These are phyloP conservation scores for Kradibia gibbosae DNA, from an alignment of 1,140 invertebrate species.

Conservation along the genomic window DNA sequence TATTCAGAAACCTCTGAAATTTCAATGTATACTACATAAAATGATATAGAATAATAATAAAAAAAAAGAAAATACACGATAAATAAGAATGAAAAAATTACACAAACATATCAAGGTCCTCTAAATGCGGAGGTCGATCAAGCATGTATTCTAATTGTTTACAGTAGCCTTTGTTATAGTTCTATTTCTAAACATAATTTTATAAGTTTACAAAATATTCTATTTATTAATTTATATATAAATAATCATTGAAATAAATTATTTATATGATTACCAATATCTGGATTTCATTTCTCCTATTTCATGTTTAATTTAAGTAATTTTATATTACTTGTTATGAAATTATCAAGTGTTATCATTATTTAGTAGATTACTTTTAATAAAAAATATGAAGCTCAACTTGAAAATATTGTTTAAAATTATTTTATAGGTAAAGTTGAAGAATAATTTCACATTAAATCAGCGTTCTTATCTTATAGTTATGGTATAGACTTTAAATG, in stretches of 20 bases:
- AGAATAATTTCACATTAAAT: no score
- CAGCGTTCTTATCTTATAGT: no score
- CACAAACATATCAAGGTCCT: slow-evolving; percentile 41
- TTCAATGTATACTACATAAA: slow-evolving; percentile 39
- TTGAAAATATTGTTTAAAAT: no score
- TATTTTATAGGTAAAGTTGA: no score
- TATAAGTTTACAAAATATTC: slow-evolving; percentile 32
- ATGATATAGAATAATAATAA: not conserved
- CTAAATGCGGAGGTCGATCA: slow-evolving; percentile 14
- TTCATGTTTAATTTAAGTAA: not conserved
- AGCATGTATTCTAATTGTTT: slow-evolving; percentile 43
- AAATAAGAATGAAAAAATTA: slow-evolving; percentile 12
- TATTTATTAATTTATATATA: slow-evolving; percentile 50
- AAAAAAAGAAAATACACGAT: not conserved
- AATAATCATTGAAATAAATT: slow-evolving; percentile 47
- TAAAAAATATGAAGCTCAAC: no score
- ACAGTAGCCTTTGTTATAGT: slow-evolving; percentile 39
- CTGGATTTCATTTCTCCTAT: not conserved
- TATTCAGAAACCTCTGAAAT: slow-evolving; percentile 32
- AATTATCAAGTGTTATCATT: no score
- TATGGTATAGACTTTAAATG: no score
- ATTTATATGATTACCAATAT: slow-evolving; percentile 46
- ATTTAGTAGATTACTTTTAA: no score
- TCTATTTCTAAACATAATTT: slow-evolving; percentile 42
- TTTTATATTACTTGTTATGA: not conserved